Evolutionary conservation across 2,888 invertebrate species (phyloP), one percentile per base, ranked within the genome.

Genomic region (Melikaiella ostensackeni): DNA sequence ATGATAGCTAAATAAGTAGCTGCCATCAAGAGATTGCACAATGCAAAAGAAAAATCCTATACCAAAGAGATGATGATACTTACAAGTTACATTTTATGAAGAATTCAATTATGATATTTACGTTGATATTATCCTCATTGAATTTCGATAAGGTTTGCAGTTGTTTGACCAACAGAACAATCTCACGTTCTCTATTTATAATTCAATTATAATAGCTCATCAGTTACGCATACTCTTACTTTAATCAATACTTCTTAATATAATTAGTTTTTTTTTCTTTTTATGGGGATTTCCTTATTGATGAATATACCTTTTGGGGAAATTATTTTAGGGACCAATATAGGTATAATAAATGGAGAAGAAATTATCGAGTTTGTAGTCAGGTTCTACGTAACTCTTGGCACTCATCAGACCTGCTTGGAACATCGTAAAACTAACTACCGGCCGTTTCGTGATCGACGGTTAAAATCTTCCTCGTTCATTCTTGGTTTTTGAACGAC

Each of bases 391-490:
- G 59, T 55, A 50, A 76, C 61, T 42, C 27, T 42, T n/a, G 74
- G n/a, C 24, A 75, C 77, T 70, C 75, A 42, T 55, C 24, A 33
- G 61, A 70, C 63, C 77, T 75, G 77, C 74, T 76, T 75, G 74
- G 63, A 77, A 76, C 74, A 77, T 81, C 81, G 78, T 81, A 81
- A 81, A 81, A 79, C 59, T 77, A 81, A 81, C 81, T 66, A 38
- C 79, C 74, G 62, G 62, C 77, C 76, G 73, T 78, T 78, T 75
- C 74, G 77, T 76, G 80, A 79, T 62, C 66, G 59, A 63, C 73
- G 55, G 66, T 75, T 75, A 50, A 46, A 62, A 21, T 63, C 74
- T 79, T 75, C 75, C 66, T 66, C 55, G 77, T 57, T 74, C 63
- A 33, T 55, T 74, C 30, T 27, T 59, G 55, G 66, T 62, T 77